Base-by-base conservation (phyloP, 2,888 invertebrate genomes). In the Apantesis nais region DNA sequence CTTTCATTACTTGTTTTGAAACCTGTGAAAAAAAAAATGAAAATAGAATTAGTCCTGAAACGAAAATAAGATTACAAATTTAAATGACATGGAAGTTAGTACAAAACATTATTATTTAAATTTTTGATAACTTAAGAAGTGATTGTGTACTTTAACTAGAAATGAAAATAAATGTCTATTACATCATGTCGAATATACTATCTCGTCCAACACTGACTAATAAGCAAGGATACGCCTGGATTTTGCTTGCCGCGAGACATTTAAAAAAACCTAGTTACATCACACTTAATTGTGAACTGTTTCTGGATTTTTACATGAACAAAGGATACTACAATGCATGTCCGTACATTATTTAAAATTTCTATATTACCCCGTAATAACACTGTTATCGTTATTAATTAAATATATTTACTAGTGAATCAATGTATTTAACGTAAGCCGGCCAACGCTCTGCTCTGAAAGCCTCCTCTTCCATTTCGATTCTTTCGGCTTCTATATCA, bases 381-480 rank as follows among this genome's bases (percentile, higher is more conserved):
- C 11, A 37, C 8, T 22, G 22, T 9, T n/a, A n/a, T 0, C n/a
- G n/a, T n/a, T n/a, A n/a, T 39, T 62, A 25, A 4, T 29, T 22
- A 48, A 64, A 44, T 12, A n/a, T 58, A 66, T 25, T 85, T 83
- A 94, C 95, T 67, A 93, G 85, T 14, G 90, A 89, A 77, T 95
- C 95, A 0, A 95, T 91, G 71, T 95, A 94, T 87, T 90, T 87
- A 73, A 95, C 95, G 84, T 96, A 96, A 62, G 92, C 94, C 9
- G 92, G 92, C 91, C 95, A 96, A 1, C 95, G 90, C 22, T 82
- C 88, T 0, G 87, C 88, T 68, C 94, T 89, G 72, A 94, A 95
- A 9, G 89, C 89, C 67, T 87, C 92, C 67, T 85, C 87, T 73
- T 93, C 93, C 78, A 90, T 75, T 78, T 94, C 95, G 62, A 77